Evolutionary conservation across 2,888 invertebrate genomes (phyloP), one percentile per base, ranked within the genome.

Genomic region (Osedax fenrisi): DNA sequence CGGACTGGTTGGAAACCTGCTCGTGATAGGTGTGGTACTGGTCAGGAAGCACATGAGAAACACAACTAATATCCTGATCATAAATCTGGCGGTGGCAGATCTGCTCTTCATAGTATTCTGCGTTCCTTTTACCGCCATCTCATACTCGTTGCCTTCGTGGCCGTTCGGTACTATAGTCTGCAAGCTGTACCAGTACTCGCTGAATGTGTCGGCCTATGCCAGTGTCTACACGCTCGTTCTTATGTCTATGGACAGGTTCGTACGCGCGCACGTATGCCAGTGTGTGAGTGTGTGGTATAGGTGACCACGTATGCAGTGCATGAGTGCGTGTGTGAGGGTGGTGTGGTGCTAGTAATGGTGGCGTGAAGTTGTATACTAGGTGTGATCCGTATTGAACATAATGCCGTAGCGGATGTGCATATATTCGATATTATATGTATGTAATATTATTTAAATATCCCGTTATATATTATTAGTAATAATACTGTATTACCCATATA

Each of bases 211-310:
- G 25, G 94, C 93, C 26, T 94, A 92, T 82, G 92, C 92, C 75
- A 92, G 92, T 80, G 92, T 94, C 2, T 94, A 94, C 85, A 94
- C 94, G 0, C 86, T 95, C 69, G 93, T 94, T 0, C 88, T 94
- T 77, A 94, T 95, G 94, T 92, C 92, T 3, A 85, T 94, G 75
- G 94, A 95, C 85, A 83, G 88, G 78, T 41, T 41, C 17, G 41
- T 41, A 41, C n/a, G n/a, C n/a, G n/a, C n/a, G n/a, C n/a, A n/a
- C n/a, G n/a, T n/a, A n/a, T n/a, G n/a, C n/a, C n/a, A n/a, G n/a
- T n/a, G n/a, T n/a, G n/a, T n/a, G n/a, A n/a, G n/a, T n/a, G n/a
- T n/a, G n/a, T n/a, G n/a, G n/a, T n/a, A n/a, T n/a, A n/a, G n/a
- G n/a, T n/a, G n/a, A n/a, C n/a, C n/a, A n/a, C n/a, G n/a, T n/a